Conservation (phyloP, 2,797 vertebrate species). For the Tamandua tetradactyla region DNA sequence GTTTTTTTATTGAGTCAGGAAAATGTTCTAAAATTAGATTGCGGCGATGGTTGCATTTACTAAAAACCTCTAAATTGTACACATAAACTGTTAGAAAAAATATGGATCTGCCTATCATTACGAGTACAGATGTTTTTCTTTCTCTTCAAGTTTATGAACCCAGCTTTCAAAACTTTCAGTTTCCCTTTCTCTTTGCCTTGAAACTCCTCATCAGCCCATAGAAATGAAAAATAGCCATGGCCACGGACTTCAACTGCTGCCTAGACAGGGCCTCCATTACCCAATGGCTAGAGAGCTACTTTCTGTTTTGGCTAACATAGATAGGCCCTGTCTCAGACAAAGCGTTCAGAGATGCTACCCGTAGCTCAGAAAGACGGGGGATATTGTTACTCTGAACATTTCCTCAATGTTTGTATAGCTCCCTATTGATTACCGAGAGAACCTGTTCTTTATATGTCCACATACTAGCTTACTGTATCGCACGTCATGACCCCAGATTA, state of each 20-base stretch:
- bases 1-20: not conserved
- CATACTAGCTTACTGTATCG: not conserved
- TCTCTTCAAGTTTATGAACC: constrained; percentile 53
- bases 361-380: not conserved
- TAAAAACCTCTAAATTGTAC: not conserved
- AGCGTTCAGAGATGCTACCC: not conserved
- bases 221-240: not conserved
- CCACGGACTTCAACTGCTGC: not conserved
- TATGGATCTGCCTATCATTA: constrained; percentile 64
- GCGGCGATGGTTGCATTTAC: not conserved
- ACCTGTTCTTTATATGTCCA: not conserved
- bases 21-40: constrained; percentile 11
- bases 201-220: not conserved
- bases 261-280: not conserved
- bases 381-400: not conserved
- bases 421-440: not conserved
- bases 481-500: not conserved
- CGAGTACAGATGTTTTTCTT: constrained; percentile 61
- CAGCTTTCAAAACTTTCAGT: not conserved
- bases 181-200: not conserved
- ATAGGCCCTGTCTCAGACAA: not conserved
- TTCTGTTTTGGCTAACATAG: not conserved
- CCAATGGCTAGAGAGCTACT: not conserved
- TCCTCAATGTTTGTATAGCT: not conserved
- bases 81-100: not conserved